These are phyloP conservation scores for Drosophila hamatofila DNA, from an alignment of 2,888 invertebrate species.

Conservation along the genomic window DNA sequence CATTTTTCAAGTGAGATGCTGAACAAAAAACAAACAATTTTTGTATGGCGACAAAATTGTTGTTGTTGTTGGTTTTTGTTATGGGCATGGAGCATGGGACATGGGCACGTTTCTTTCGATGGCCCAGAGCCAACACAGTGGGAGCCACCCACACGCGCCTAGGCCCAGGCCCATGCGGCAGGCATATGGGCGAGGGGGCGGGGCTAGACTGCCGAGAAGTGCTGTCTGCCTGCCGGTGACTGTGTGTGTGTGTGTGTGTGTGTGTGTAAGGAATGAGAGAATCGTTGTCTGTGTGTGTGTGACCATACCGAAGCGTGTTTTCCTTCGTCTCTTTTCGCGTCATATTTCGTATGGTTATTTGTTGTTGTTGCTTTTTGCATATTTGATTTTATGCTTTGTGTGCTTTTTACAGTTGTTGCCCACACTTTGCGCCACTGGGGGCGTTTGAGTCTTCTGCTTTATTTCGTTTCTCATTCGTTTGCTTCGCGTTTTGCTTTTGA, in stretches of 20 bases:
- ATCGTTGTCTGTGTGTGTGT: slow-evolving; percentile 24
- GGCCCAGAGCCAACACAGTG: slow-evolving; percentile 69
- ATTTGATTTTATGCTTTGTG: slow-evolving; percentile 79
- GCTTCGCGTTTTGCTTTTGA: slow-evolving; percentile 15
- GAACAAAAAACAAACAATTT: slow-evolving; percentile 21
- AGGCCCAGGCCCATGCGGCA: slow-evolving; percentile 36
- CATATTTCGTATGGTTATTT: slow-evolving; percentile 69
- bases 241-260: slow-evolving; percentile 6
- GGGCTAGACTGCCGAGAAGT: background rate
- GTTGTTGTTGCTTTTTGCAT: slow-evolving; percentile 55
- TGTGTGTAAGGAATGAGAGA: slow-evolving; percentile 37
- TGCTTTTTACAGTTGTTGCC: slow-evolving; percentile 77
- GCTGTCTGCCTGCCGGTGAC: background rate
- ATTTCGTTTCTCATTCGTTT: slow-evolving; percentile 28
- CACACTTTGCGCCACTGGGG: slow-evolving; percentile 68
- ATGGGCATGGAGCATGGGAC: slow-evolving; percentile 47
- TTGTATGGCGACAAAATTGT: slow-evolving; percentile 59
- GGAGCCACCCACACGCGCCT: slow-evolving; percentile 50
- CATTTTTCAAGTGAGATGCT: slow-evolving; percentile 49
- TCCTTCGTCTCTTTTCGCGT: slow-evolving; percentile 64
- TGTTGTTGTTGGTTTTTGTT: slow-evolving; percentile 29
- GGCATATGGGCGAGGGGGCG: slow-evolving; percentile 9
- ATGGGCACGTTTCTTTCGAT: slow-evolving; percentile 66
- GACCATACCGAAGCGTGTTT: slow-evolving; percentile 51
- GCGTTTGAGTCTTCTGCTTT: slow-evolving; percentile 58